phyloP scores from a whole-genome alignment of 2,797 vertebrate species.

The Eulemur rubriventer region DNA sequence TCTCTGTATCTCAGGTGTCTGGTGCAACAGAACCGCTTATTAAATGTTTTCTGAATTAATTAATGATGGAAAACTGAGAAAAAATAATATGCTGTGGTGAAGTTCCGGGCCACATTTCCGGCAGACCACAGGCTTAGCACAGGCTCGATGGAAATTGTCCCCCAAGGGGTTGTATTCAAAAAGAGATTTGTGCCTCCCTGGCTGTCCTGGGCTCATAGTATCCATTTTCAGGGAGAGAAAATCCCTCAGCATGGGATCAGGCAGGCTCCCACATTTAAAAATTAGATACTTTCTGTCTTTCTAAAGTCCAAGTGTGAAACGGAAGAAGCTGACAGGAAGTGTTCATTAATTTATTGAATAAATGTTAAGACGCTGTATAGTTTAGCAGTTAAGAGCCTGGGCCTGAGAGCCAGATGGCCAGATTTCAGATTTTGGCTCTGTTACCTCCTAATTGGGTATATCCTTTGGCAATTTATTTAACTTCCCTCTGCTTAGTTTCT shows the following conservation, averaged over 20 bases:
- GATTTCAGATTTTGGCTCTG: conserved; percentile 8
- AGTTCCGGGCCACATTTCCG: background rate
- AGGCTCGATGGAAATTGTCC: background rate
- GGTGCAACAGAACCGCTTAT: background rate
- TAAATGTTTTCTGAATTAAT: conserved; percentile 30
- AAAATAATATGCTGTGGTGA: background rate
- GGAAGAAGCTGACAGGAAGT: background rate
- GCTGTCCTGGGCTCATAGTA: background rate
- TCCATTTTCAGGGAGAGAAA: background rate
- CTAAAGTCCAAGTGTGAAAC: background rate
- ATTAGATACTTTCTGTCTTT: background rate
- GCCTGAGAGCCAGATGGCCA: background rate
- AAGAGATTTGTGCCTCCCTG: background rate
- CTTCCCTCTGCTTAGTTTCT: background rate
- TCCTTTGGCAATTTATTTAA: conserved; percentile 26
- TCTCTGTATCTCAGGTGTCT: background rate
- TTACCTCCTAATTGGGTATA: conserved; percentile 33
- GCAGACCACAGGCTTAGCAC: background rate
- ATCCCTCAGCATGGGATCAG: background rate
- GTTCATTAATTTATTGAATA: conserved; percentile 43
- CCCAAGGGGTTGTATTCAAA: background rate
- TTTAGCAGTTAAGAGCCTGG: conserved; percentile 9
- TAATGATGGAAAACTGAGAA: background rate
- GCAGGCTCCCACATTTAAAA: background rate
- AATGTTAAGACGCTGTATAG: conserved; percentile 1